Base-by-base conservation (phyloP, 1,140 invertebrate genomes). In the Penaeus chinensis region DNA sequence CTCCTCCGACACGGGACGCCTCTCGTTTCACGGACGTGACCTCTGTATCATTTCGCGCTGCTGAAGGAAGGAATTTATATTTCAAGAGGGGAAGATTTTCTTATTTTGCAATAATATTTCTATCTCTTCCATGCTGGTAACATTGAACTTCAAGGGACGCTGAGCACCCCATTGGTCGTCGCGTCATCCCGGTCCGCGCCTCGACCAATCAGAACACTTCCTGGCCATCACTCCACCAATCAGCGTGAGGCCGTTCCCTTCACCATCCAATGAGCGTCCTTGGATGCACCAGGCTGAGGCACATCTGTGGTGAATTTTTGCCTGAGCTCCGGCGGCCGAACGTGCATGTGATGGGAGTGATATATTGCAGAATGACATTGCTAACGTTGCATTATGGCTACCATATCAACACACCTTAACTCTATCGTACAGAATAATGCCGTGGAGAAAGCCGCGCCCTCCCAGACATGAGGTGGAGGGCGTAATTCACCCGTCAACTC, bases 261-360 rank as follows among this genome's bases (percentile, higher is more conserved):
- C 76, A 20, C 65, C 27, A 82, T 60, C 87, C 79, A 89, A 89
- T 87, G 19, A 74, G 76, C 61, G 71, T 63, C 54, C 42, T 82
- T 22, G 82, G 74, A 84, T 69, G 47, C 60, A 27, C 84, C 74
- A 88, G 63, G 90, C 90, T 89, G 78, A 90, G 85, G 88, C 87
- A 90, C 90, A 90, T 90, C 90, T 90, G 90, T 88, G 88, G 87
- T 89, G 87, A 90, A 90, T 90, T 90, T 90, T 90, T 90, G 86
- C 90, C 82, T 61, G 82, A 37, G 69, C 74, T 54, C 42, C 85
- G 87, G 82, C 82, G 82, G 76, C 85, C 77, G 79, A 87, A 87
- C 85, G 85, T 87, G 85, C 85, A 87, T 87, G 85, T 87, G 80
- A 82, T 86, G 84, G 24, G 76, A 87, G 66, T 87, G 85, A 87